Evolutionary conservation across 2,888 invertebrate species (phyloP).

Genomic region (Ephialtes manifestator): DNA sequence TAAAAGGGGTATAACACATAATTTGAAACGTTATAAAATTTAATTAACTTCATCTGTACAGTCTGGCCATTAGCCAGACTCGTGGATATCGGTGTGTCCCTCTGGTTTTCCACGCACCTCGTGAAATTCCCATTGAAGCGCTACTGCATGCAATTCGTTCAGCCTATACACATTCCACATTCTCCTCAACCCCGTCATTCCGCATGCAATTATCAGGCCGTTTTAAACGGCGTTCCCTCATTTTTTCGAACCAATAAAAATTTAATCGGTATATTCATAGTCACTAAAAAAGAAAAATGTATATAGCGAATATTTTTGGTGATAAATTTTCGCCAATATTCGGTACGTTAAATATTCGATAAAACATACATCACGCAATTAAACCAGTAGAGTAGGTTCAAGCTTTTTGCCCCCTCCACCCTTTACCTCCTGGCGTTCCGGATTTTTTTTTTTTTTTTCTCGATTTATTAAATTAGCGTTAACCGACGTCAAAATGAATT

Average conservation of each 20-base stretch:
- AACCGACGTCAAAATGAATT: no score
- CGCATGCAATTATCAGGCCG: constrained; percentile 4
- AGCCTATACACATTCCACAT: neutral
- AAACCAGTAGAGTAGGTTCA: neutral
- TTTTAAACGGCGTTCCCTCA: neutral
- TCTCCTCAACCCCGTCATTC: neutral
- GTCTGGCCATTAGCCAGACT: constrained; percentile 71
- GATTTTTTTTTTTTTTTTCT: no score
- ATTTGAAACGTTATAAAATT: constrained; percentile 78
- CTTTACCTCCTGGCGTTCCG: no score
- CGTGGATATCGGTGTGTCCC: neutral
- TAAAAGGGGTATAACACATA: neutral
- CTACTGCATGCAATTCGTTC: constrained; percentile 9
- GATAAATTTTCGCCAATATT: neutral
- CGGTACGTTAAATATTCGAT: neutral
- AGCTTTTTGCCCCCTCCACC: neutral
- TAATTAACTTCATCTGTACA: constrained; percentile 74
- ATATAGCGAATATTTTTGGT: neutral
- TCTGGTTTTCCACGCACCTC: constrained; percentile 44
- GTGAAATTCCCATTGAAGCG: constrained; percentile 72
- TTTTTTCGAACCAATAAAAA: constrained; percentile 6
- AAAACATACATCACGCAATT: neutral
- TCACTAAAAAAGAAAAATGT: neutral
- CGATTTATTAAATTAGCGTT: no score
- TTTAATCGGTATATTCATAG: neutral